Evolutionary conservation across 1,140 invertebrate species (phyloP).

Genomic region (Drosophila subobscura): DNA sequence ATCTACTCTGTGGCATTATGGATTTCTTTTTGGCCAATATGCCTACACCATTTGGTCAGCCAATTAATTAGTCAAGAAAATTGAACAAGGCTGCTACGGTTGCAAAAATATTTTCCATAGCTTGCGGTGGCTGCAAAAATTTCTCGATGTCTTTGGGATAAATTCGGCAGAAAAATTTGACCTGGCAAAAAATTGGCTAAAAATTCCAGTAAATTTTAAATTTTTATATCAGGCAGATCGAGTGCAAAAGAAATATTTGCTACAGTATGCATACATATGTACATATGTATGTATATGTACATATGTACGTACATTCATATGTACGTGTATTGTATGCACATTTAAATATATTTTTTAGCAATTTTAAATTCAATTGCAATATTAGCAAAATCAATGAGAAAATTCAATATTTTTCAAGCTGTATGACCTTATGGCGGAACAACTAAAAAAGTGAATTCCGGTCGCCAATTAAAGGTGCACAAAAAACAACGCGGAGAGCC

Average conservation of each 20-base stretch:
- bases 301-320: no score
- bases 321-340: no score
- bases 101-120: constrained; percentile 8
- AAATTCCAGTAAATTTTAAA: constrained; percentile 7
- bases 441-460: constrained; percentile 11
- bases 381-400: no score
- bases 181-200: constrained; percentile 3
- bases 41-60: neutral
- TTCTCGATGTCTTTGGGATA: neutral
- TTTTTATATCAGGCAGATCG: neutral
- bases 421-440: constrained; percentile 9
- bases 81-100: neutral
- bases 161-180: neutral
- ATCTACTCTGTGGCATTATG: constrained; percentile 2
- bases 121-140: neutral
- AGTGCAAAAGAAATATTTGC: neutral
- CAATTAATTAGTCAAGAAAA: constrained; percentile 37
- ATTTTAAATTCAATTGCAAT: neutral
- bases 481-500: neutral
- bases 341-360: no score
- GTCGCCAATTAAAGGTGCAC: constrained; percentile 22
- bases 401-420: no score
- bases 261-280: neutral
- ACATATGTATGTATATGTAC: neutral
- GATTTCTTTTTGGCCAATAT: constrained; percentile 6